Evolutionary conservation across 2,797 vertebrate species (phyloP).

Genomic region (Hydrolagus colliei): DNA sequence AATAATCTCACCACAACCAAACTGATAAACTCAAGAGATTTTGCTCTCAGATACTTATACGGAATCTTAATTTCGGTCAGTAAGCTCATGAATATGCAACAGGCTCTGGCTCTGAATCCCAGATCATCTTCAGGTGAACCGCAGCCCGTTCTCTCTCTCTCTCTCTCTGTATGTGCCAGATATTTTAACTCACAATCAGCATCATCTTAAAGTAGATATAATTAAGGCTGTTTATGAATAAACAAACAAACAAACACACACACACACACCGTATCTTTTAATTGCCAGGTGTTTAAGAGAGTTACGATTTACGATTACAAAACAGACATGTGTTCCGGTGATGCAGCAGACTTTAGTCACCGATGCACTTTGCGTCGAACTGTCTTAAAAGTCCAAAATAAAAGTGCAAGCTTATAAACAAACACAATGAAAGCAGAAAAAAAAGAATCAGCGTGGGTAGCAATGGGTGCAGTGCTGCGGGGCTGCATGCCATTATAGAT

Average conservation of each 20-base stretch:
- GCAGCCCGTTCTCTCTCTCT: not conserved
- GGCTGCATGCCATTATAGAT: too few species aligned
- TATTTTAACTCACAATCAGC: not conserved
- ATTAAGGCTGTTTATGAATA: not conserved
- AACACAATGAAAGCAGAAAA: not conserved
- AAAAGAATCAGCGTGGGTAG: not conserved
- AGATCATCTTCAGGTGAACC: not conserved
- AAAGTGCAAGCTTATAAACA: not conserved
- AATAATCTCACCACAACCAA: slow-evolving; percentile 57
- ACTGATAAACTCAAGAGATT: not conserved
- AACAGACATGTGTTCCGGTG: not conserved
- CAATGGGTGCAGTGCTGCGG: not conserved
- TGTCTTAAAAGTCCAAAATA: not conserved
- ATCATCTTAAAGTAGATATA: not conserved
- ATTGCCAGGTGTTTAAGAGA: not conserved
- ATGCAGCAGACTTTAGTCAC: not conserved
- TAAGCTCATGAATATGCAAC: not conserved
- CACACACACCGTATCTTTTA: not conserved
- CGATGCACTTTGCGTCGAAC: too few species aligned
- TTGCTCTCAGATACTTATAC: not conserved
- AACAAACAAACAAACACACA: not conserved
- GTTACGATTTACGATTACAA: not conserved
- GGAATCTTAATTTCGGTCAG: not conserved
- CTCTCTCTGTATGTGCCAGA: not conserved
- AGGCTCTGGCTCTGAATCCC: not conserved